phyloP scores from a whole-genome alignment of 92 coral and sea anemone genomes.

The Zoanthus sansibaricus region DNA sequence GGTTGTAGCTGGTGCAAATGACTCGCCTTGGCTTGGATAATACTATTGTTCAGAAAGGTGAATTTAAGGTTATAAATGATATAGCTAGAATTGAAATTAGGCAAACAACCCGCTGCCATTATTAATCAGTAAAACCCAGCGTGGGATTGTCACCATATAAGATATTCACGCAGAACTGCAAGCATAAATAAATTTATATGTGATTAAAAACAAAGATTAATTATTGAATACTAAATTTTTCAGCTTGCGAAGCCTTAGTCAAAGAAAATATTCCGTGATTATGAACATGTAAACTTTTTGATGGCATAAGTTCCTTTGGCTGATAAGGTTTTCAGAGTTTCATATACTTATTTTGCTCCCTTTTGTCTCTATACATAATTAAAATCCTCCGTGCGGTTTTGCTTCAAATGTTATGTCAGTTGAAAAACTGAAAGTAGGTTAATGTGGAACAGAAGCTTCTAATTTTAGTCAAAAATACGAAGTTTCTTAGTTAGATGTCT shows the following conservation, averaged over 20 bases:
- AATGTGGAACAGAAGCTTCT: background rate
- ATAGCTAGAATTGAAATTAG: background rate
- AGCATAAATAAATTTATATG: background rate
- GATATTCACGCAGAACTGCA: background rate
- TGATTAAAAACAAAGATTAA: background rate
- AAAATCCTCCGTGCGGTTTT: background rate
- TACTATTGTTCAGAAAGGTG: background rate
- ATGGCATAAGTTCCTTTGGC: background rate
- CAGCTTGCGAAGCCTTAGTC: background rate
- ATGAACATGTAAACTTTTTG: background rate
- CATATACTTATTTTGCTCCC: background rate
- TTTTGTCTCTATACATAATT: background rate
- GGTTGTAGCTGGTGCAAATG: background rate
- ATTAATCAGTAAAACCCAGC: background rate
- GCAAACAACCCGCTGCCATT: background rate
- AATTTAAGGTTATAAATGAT: background rate
- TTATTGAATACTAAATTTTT: background rate
- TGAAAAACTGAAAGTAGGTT: background rate
- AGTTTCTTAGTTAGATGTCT: background rate
- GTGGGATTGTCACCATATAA: background rate
- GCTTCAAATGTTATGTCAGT: constrained; percentile 1
- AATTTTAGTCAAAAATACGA: background rate
- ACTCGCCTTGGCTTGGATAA: background rate
- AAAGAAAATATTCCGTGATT: background rate
- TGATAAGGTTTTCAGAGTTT: background rate